Evolutionary conservation across 2,888 invertebrate species (phyloP), one percentile per base, ranked within the genome.

Genomic region (Stenichneumon culpator): DNA sequence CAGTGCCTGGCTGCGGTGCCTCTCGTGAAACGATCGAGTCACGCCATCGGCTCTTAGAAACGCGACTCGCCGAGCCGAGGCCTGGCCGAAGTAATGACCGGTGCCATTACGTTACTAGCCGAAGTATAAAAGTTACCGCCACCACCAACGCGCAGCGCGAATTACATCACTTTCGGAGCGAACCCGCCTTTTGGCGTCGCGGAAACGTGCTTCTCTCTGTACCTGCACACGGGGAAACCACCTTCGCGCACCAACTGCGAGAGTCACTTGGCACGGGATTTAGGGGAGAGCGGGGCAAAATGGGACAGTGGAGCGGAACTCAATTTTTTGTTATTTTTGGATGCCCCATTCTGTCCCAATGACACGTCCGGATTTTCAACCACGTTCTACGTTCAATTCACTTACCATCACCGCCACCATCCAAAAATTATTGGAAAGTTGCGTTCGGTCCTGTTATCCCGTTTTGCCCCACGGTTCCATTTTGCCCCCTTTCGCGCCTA

Each of bases 21-120:
- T 14, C 22, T 72, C 67, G 54, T 69, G 86, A 89, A 88, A 86
- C 89, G 88, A 89, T 88, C 89, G 83, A 89, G 90, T 90, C 91
- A 91, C 91, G 91, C 90, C 88, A 91, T 87, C 88, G 87, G 79
- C 79, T 88, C 86, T 86, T 87, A 87, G 86, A 88, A 89, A 85
- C 86, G 87, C 86, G 83, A 75, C 82, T 86, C 70, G 70, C 72
- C 68, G 80, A 72, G 77, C 70, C 28, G 22, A 32, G 79, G 28
- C 63, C 54, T 70, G 75, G 83, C 77, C 83, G 82, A 60, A 77
- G 79, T 90, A 90, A 90, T 88, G 87, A 83, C 84, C 83, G 80
- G 68, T 63, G 87, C 85, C 87, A 90, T 90, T 90, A 90, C 84
- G 86, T 84, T 80, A 70, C 83, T 80, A 80, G 77, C 36, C 7